Evolutionary conservation across 2,113 vertebrate species (phyloP), one percentile per base, ranked within the genome.

Genomic region (Geococcyx californianus): DNA sequence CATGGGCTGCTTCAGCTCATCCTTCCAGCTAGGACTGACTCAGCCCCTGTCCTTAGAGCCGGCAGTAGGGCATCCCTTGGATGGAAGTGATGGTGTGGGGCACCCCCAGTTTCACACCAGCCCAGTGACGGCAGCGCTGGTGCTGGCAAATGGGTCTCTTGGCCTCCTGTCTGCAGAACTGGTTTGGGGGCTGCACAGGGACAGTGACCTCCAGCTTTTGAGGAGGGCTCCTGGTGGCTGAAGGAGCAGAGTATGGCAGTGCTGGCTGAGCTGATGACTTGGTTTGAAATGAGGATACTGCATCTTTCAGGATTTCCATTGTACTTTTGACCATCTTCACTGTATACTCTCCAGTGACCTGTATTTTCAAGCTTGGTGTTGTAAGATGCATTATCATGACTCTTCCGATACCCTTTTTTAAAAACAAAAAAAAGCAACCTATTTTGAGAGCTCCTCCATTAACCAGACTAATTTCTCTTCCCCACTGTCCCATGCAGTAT

Each of bases 331-430:
- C 96, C 91, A 80, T 95, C 89, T 95, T 97, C 96, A 94, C 95
- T 97, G 94, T 96, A 92, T 96, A 69, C 81, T 95, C 87, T 94
- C 95, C 96, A 95, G 94, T 97, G 97, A 95, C 74, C 80, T 94
- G 92, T 97, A 94, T 91, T 94, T 94, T 54, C 95, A 94, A 92
- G 97, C 97, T 95, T 93, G 93, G 58, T 97, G 97, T 96, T 98
- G 90, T 97, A 93, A 97, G 94, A 88, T 95, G 59, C 90, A 23
- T 67, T 76, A 59, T 77, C 33, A 85, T 52, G 88, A 92, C 85
- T 95, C 87, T 73, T 67, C 90, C 94, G 93, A 94, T 93, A 81
- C 74, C 90, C 40, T 60, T 87, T 84, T 89, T 81, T 81, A 63
- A 56, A 81, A 60, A 54, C 6, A 16, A 66, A 59, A 77, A n/a